phyloP scores from a whole-genome alignment of 2,888 invertebrate species.

The Schizaphis graminum region DNA sequence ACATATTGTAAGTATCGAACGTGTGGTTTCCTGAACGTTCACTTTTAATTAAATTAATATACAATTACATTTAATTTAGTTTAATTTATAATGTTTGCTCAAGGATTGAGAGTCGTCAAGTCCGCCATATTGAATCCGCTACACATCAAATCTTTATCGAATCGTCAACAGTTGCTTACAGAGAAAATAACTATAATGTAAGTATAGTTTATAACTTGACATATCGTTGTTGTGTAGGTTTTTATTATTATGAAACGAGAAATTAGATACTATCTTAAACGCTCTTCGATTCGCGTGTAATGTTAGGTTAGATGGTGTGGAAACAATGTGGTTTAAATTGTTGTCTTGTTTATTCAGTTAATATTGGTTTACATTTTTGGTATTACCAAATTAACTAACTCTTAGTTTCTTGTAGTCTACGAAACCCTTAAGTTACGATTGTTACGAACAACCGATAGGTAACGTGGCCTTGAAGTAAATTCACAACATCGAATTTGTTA shows the following conservation, averaged over 20 bases:
- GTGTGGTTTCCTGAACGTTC: too few species aligned
- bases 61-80: constrained; percentile 42
- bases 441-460: not conserved
- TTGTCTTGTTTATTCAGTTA: not conserved
- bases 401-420: not conserved
- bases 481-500: not conserved
- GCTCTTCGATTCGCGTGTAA: not conserved
- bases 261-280: not conserved
- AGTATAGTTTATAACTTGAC: constrained; percentile 5
- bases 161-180: constrained; percentile 19
- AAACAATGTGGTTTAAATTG: not conserved
- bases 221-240: not conserved
- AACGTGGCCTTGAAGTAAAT: not conserved
- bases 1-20: constrained; percentile 39
- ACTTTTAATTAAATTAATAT: not conserved
- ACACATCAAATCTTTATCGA: constrained; percentile 12
- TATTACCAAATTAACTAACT: not conserved
- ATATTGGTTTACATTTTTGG: not conserved
- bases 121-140: constrained; percentile 64
- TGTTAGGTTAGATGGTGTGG: not conserved
- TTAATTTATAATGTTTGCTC: constrained; percentile 49
- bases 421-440: not conserved
- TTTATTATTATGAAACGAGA: not conserved
- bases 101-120: constrained; percentile 51
- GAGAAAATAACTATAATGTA: constrained; percentile 47